These are phyloP conservation scores for Pristis pectinata DNA, from an alignment of 2,797 vertebrate species.

Conservation along the genomic window DNA sequence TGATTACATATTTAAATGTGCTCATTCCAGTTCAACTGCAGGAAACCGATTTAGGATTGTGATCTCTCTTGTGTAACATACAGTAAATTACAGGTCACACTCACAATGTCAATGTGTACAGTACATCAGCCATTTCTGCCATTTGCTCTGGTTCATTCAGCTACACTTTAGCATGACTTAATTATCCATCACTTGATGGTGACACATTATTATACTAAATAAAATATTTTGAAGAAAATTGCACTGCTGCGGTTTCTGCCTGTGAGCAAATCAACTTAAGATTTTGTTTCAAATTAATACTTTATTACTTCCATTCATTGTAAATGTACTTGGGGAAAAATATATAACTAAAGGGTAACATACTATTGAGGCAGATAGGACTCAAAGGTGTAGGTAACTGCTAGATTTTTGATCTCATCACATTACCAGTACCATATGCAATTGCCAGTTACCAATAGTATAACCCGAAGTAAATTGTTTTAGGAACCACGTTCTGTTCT, in stretches of 20 bases:
- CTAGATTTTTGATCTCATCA: neutral
- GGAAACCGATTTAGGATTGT: neutral
- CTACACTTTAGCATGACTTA: neutral
- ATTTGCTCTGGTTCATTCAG: constrained; percentile 11
- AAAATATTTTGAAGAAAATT: constrained; percentile 22
- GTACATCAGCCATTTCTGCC: neutral
- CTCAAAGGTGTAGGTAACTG: neutral
- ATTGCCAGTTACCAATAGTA: neutral
- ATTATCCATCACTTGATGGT: neutral
- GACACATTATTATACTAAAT: neutral
- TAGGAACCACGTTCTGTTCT: neutral
- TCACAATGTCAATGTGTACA: constrained; percentile 11
- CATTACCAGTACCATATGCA: too few relatives aligned
- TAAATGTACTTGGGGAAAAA: neutral
- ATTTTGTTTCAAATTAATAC: neutral
- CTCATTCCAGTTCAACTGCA: constrained; percentile 1
- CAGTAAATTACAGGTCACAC: constrained; percentile 3
- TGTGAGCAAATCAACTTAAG: neutral
- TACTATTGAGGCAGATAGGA: neutral
- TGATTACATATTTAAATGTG: constrained; percentile 1
- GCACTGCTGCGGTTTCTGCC: neutral
- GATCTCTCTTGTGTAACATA: neutral
- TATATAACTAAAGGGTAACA: neutral
- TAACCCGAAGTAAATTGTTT: neutral
- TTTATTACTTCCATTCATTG: constrained; percentile 4